Evolutionary conservation across 1,140 invertebrate genomes (phyloP).

Genomic region (Ooceraea biroi): DNA sequence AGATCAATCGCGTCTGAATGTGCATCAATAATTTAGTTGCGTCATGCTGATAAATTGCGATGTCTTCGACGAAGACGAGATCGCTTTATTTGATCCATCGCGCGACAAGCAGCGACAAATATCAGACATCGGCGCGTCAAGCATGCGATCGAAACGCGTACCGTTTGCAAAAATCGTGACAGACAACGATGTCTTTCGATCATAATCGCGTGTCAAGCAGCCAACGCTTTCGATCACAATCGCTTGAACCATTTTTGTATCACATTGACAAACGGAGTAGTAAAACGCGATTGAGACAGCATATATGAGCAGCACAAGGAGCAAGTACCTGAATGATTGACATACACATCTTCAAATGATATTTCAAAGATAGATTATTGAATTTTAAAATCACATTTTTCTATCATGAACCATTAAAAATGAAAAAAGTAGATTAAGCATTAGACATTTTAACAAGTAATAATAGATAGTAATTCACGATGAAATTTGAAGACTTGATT

Average conservation of each 20-base stretch:
- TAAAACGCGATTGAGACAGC: conserved; percentile 1
- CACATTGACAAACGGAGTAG: conserved; percentile 1
- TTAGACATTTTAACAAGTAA: not conserved
- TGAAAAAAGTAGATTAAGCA: not conserved
- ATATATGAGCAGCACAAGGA: not conserved
- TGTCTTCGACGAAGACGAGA: conserved; percentile 23
- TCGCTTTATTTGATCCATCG: conserved; percentile 41
- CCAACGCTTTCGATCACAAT: conserved; percentile 18
- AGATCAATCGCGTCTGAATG: conserved; percentile 25
- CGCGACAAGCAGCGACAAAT: conserved; percentile 7
- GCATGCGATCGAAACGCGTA: not conserved
- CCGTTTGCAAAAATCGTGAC: conserved; percentile 14
- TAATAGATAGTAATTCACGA: not conserved
- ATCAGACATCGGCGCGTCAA: conserved; percentile 1
- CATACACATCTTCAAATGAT: not conserved
- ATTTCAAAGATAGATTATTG: not conserved
- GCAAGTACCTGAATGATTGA: not conserved
- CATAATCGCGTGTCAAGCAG: conserved; percentile 5
- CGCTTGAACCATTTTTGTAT: not conserved
- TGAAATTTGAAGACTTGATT: conserved; percentile 3
- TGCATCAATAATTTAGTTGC: conserved; percentile 26
- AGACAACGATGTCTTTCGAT: conserved; percentile 1
- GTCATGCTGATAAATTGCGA: conserved; percentile 34
- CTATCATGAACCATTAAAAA: not conserved
- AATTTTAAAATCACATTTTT: not conserved